Percentiles rank a stretch among this genome's conserved stretches.
These are phyloP conservation scores for Carassius auratus DNA, from an alignment of 2,113 vertebrate genomes.

Conservation along the genomic window DNA sequence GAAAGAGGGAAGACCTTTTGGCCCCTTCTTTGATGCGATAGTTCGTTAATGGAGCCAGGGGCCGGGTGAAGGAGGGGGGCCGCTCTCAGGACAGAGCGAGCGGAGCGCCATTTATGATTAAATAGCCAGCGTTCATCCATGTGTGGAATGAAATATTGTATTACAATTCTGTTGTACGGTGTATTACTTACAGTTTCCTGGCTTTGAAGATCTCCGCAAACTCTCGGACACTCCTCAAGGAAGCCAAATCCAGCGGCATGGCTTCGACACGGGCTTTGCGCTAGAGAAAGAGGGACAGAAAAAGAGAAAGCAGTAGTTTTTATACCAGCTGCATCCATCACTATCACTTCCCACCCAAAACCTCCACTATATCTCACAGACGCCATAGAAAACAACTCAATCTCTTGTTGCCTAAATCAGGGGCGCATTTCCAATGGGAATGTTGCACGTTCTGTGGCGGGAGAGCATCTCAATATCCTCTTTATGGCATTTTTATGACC, in stretches of 20 bases:
- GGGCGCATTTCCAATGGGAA: conserved; percentile 53
- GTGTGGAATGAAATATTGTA: background rate
- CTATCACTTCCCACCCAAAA: conserved; percentile 6
- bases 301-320: conserved; percentile 40
- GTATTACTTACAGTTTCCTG: conserved; percentile 89
- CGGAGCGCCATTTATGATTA: conserved; percentile 35
- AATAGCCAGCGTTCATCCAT: background rate
- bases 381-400: conserved; percentile 50
- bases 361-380: background rate
- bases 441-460: conserved; percentile 51
- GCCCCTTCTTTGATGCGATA: conserved; percentile 63
- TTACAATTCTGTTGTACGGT: background rate
- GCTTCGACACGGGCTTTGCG: conserved; percentile 94
- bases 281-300: conserved; percentile 68
- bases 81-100: conserved; percentile 42
- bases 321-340: conserved; percentile 5
- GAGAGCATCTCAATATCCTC: conserved; percentile 58
- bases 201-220: conserved; percentile 92
- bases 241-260: conserved; percentile 91
- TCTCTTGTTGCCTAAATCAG: conserved; percentile 53
- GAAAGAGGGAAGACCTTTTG: conserved; percentile 62
- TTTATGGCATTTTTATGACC: conserved; percentile 61
- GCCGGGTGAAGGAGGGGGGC: background rate
- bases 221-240: conserved; percentile 85
- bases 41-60: conserved; percentile 57